phyloP scores from a whole-genome alignment of 2,888 invertebrate genomes.

The Patella caerulea region DNA sequence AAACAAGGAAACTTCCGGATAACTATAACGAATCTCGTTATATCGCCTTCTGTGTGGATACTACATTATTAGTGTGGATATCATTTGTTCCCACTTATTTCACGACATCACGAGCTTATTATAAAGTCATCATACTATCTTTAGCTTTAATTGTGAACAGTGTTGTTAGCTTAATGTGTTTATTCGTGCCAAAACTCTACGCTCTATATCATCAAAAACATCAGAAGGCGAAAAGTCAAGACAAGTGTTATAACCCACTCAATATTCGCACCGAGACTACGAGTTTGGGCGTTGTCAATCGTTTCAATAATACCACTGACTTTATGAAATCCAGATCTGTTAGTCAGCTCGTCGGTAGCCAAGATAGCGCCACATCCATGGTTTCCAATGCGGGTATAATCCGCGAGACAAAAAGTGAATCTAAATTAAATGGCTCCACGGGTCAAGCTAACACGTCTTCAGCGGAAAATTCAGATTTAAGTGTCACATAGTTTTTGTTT shows the following conservation, averaged over 20 bases:
- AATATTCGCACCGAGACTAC: background rate
- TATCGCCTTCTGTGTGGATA: slow-evolving; percentile 59
- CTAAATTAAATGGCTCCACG: background rate
- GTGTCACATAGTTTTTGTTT: background rate
- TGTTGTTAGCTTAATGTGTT: slow-evolving; percentile 50
- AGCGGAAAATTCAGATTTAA: background rate
- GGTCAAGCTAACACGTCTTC: background rate
- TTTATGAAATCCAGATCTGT: background rate
- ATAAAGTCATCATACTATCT: slow-evolving; percentile 47
- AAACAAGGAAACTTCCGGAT: slow-evolving; percentile 61
- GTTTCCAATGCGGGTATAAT: background rate
- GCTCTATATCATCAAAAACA: slow-evolving; percentile 40
- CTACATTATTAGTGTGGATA: slow-evolving; percentile 53
- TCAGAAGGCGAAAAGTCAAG: background rate
- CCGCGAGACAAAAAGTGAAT: background rate
- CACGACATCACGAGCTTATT: slow-evolving; percentile 37
- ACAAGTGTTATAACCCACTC: background rate
- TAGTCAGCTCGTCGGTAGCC: background rate
- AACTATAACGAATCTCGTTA: slow-evolving; percentile 64
- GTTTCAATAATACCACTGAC: background rate
- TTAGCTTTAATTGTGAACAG: slow-evolving; percentile 53
- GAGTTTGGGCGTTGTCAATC: background rate
- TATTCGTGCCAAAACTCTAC: slow-evolving; percentile 58
- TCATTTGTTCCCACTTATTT: slow-evolving; percentile 56
- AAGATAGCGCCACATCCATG: background rate